phyloP scores from a whole-genome alignment of 2,797 vertebrate species.

The Nannoperca australis region DNA sequence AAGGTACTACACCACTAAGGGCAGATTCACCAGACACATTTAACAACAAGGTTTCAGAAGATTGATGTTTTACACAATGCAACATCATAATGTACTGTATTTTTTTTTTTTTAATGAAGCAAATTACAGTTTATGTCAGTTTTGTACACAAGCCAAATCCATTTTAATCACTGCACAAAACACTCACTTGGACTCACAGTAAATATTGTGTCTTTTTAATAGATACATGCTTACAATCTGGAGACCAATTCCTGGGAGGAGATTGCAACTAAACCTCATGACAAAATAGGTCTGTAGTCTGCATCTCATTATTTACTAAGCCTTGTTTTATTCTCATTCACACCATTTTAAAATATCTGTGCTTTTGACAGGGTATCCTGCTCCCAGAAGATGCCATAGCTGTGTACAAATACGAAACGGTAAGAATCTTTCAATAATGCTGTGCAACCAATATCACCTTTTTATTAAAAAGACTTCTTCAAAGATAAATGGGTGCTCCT shows the following conservation, averaged over 20 bases:
- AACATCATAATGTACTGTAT: neutral
- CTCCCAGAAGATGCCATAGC: slow-evolving; percentile 96
- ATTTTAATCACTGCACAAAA: neutral
- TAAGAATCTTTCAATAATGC: slow-evolving; percentile 71
- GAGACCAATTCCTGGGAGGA: slow-evolving; percentile 99
- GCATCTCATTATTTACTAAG: neutral
- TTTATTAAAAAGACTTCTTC: neutral
- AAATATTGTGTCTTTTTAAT: slow-evolving; percentile 10
- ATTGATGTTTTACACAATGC: neutral
- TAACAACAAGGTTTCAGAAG: neutral
- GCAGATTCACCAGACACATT: neutral
- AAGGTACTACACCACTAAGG: slow-evolving; percentile 85
- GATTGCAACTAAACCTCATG: slow-evolving; percentile 95
- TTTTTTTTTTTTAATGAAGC: neutral
- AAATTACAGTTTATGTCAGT: neutral
- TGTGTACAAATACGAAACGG: slow-evolving; percentile 97
- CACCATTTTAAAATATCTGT: slow-evolving; percentile 9
- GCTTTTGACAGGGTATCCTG: slow-evolving; percentile 91
- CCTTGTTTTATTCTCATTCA: neutral
- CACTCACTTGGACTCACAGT: neutral
- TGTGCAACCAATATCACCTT: neutral
- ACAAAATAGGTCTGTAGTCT: slow-evolving; percentile 91
- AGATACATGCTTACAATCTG: slow-evolving; percentile 98
- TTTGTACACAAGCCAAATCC: slow-evolving; percentile 17
- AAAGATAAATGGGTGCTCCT: neutral